Conservation (phyloP, 2,888 invertebrate species). For the Onchidella celtica region DNA sequence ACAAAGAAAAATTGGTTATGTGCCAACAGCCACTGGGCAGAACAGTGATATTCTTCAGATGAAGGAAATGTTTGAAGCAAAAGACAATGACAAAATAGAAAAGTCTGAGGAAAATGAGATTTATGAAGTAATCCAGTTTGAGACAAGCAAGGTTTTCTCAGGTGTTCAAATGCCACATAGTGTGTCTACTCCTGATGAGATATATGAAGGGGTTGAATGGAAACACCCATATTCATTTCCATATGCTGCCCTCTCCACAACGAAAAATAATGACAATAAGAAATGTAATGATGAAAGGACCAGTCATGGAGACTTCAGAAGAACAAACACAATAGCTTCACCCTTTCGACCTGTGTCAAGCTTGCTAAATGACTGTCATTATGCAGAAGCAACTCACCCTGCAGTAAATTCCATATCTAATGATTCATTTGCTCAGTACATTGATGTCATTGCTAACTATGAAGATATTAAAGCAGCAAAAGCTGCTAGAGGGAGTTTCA, state of each 20-base stretch:
- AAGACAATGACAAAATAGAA: constrained; percentile 1
- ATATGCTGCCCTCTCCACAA: not conserved
- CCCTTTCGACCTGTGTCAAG: not conserved
- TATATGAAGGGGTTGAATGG: constrained; percentile 22
- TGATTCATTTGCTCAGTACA: not conserved
- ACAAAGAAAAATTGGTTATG: no score
- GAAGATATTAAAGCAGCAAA: constrained; percentile 34
- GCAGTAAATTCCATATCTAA: not conserved
- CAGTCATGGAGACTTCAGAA: not conserved
- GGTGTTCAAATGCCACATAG: not conserved
- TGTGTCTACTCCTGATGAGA: constrained; percentile 13
- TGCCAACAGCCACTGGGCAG: no score
- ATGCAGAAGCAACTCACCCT: not conserved
- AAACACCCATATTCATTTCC: not conserved
- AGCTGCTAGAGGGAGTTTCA: constrained; percentile 4
- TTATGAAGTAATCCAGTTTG: not conserved
- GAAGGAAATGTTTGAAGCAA: no score
- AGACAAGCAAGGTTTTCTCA: not conserved
- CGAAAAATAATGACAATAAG: not conserved
- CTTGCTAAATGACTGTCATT: not conserved
- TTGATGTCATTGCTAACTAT: constrained; percentile 21
- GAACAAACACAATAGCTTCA: not conserved
- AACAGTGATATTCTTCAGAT: no score
- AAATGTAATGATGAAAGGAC: no score
- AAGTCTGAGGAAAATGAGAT: not conserved